These are phyloP conservation scores for Ptilorrhoa leucosticta DNA, from an alignment of 2,113 vertebrate genomes.

Conservation along the genomic window DNA sequence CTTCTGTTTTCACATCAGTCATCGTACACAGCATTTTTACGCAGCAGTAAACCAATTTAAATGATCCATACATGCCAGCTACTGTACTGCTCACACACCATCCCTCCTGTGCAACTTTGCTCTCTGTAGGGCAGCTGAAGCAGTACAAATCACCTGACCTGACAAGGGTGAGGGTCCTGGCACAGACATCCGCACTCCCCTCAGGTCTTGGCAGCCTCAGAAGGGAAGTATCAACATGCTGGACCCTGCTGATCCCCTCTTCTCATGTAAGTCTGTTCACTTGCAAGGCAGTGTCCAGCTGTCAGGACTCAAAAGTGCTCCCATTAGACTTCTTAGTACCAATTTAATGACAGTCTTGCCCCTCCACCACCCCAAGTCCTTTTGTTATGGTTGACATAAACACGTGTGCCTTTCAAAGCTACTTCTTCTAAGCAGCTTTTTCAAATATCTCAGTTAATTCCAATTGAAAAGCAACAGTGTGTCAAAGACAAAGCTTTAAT, in stretches of 20 bases:
- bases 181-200: neutral
- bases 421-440: neutral
- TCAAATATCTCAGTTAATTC: neutral
- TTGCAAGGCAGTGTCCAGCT: rapidly evolving
- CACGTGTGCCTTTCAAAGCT: neutral
- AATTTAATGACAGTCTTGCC: neutral
- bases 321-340: neutral
- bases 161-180: rapidly evolving
- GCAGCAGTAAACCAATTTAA: slow-evolving; percentile 40
- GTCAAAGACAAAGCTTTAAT: neutral
- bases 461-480: neutral
- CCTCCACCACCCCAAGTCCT: neutral
- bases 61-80: slow-evolving; percentile 21
- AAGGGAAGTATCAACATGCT: neutral
- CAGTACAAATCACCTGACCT: neutral
- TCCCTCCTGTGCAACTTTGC: neutral
- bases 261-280: neutral
- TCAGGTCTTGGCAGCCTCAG: neutral
- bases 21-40: neutral
- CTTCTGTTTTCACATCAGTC: slow-evolving; percentile 54
- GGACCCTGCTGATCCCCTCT: neutral
- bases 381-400: neutral
- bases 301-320: neutral
- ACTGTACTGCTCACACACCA: neutral
- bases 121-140: neutral